A percentile compares a stretch with the other conserved stretches of the same genome.
These are phyloP conservation scores for Sinotaia quadrata DNA, from an alignment of 2,888 invertebrate species.

Conservation along the genomic window DNA sequence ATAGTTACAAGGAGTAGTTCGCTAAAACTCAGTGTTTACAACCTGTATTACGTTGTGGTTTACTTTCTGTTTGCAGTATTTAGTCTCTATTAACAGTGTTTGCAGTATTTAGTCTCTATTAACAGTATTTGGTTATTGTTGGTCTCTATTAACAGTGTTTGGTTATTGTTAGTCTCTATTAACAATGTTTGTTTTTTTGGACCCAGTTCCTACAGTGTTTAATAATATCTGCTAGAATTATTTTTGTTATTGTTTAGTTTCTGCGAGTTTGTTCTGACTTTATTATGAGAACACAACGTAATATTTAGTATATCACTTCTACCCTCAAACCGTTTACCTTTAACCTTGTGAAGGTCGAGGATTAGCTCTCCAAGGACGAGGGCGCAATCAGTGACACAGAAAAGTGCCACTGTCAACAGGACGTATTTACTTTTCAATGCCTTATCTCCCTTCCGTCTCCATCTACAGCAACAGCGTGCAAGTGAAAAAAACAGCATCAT, in stretches of 20 bases:
- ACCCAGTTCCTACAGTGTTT: background rate
- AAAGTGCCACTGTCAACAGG: conserved; percentile 56
- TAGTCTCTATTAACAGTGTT: too few species aligned
- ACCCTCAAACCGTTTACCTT: conserved; percentile 46
- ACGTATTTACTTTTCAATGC: conserved; percentile 61
- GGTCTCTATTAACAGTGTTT: too few species aligned
- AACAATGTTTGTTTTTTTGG: background rate
- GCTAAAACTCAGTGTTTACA: too few species aligned
- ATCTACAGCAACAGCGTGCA: conserved; percentile 43
- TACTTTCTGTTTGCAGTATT: too few species aligned
- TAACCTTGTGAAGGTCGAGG: conserved; percentile 63
- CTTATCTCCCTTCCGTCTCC: conserved; percentile 56
- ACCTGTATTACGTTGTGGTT: too few species aligned
- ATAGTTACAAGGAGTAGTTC: too few species aligned
- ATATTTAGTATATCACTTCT: too few species aligned
- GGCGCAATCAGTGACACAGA: conserved; percentile 62
- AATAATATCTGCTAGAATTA: background rate
- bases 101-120: too few species aligned
- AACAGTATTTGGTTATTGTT: background rate
- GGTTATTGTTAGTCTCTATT: background rate
- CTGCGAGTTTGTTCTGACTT: too few species aligned
- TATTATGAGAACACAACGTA: too few species aligned
- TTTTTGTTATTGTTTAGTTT: background rate
- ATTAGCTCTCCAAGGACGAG: conserved; percentile 63
- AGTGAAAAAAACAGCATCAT: background rate